Evolutionary conservation across 1,140 invertebrate species (phyloP), one percentile per base, ranked within the genome.

Genomic region (Centruroides sculpturatus): DNA sequence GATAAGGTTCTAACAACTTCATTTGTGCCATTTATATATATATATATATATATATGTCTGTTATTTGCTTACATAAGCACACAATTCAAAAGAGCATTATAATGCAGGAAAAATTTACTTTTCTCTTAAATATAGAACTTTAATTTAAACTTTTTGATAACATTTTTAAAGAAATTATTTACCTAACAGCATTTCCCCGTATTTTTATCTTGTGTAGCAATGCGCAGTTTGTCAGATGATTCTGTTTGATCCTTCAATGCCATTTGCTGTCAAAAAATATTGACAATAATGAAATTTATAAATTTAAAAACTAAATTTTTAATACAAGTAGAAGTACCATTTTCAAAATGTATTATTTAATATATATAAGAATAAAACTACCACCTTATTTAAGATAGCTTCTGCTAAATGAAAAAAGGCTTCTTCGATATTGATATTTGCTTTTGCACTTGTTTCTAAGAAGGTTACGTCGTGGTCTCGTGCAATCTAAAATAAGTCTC

Each of bases 381-480:
- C 54, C 59, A 68, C 67, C 75, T 92, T 94, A 71, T 92, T 85
- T 66, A 95, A 78, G 71, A 99, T 99, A 65, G 93, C 91, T 80
- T 93, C 90, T 57, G 95, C 92, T 70, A 99, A 77, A 74, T 97
- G 92, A 72, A 89, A 91, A 78, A 99, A 99, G 56, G 94, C 94
- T 70, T 85, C 84, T 71, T 99, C 95, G 62, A 99, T 96, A 76
- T 99, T 98, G 70, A 96, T 89, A 70, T 96, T 94, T 60, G 91
- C 88, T 76, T 98, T 98, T 49, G 96, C 96, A 67, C 93, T 97
- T 34, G 96, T 99, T 80, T 99, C 96, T 84, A 98, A 87, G 79
- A 99, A 99, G 72, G 90, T 85, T 66, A 98, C 96, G 65, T 90
- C 83, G 79, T 98, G 93, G 76, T 98, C 93, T 71, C 89, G 78